Percentiles rank a stretch among this genome's conserved stretches.
Conservation (phyloP, 2,113 vertebrate species). For the Rhombomys opimus region DNA sequence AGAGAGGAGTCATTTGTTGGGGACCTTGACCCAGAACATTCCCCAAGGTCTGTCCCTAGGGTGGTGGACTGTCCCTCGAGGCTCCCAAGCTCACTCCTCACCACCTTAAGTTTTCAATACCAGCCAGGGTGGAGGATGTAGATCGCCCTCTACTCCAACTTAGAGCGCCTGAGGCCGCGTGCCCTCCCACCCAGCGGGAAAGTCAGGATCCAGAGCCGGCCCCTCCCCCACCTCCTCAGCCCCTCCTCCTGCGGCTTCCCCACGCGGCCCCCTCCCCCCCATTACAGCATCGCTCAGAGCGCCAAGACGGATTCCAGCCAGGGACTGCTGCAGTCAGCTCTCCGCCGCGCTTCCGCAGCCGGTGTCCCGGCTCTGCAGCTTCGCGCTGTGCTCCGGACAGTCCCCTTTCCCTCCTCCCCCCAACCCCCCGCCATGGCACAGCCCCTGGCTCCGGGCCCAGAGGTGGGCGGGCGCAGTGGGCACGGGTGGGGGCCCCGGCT, state of each 20-base stretch:
- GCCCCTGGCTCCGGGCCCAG: constrained; percentile 63
- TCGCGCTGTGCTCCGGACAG: constrained; percentile 51
- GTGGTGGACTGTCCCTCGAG: not conserved
- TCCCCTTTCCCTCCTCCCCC: constrained; percentile 23
- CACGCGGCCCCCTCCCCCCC: not conserved
- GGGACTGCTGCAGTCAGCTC: constrained; percentile 77
- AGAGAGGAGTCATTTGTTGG: not conserved
- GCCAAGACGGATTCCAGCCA: constrained; percentile 75
- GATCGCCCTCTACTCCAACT: constrained; percentile 50
- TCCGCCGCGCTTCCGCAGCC: constrained; percentile 69
- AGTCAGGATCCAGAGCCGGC: not conserved
- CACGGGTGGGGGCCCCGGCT: constrained; percentile 58
- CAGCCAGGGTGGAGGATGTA: not conserved
- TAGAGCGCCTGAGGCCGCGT: not conserved
- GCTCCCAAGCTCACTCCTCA: not conserved
- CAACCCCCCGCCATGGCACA: constrained; percentile 42
- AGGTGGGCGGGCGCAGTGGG: constrained; percentile 71
- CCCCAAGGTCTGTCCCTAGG: constrained; percentile 7
- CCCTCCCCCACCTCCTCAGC: constrained; percentile 18
- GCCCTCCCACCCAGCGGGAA: not conserved
- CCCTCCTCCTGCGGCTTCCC: constrained; percentile 68
- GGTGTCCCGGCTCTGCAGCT: constrained; percentile 66
- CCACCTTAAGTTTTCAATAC: constrained; percentile 20
- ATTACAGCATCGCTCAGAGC: constrained; percentile 75
- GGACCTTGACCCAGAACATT: not conserved